These are phyloP conservation scores for Leptarthrus brevirostris DNA, from an alignment of 2,888 invertebrate genomes.

Conservation along the genomic window DNA sequence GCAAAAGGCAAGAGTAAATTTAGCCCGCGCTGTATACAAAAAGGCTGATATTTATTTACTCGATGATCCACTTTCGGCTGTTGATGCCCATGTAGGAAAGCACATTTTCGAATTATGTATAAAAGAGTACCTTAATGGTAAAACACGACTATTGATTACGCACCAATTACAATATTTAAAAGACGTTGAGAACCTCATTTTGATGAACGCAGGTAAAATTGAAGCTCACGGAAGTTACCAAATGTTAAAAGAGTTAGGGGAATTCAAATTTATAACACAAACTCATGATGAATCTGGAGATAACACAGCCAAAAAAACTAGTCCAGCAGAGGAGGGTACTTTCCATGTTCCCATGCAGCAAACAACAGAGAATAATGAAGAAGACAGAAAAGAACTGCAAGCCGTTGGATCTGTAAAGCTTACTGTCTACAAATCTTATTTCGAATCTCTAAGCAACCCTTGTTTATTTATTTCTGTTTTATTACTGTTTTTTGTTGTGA, in stretches of 20 bases:
- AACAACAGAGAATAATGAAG: constrained; percentile 51
- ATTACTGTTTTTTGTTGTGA: constrained; percentile 71
- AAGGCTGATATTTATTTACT: constrained; percentile 80
- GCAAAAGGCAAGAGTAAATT: constrained; percentile 80
- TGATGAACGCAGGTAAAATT: constrained; percentile 68
- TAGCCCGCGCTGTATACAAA: constrained; percentile 81
- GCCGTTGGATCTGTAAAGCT: constrained; percentile 74
- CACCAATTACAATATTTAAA: constrained; percentile 76
- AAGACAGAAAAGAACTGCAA: constrained; percentile 71
- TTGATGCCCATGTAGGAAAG: constrained; percentile 81
- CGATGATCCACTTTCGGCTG: constrained; percentile 83
- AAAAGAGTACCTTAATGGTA: constrained; percentile 70
- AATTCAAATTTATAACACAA: constrained; percentile 67
- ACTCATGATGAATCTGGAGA: constrained; percentile 61
- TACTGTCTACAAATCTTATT: constrained; percentile 71
- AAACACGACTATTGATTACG: constrained; percentile 78
- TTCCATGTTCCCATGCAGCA: constrained; percentile 58
- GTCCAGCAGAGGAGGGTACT: constrained; percentile 58
- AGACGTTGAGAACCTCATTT: constrained; percentile 69
- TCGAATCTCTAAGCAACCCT: constrained; percentile 70
- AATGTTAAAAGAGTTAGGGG: constrained; percentile 70
- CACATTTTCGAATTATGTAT: constrained; percentile 82
- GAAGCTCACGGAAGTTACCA: constrained; percentile 65
- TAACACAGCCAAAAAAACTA: constrained; percentile 59
- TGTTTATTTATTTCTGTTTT: constrained; percentile 62